These are phyloP conservation scores for Pantala flavescens DNA, from an alignment of 1,140 invertebrate genomes.

Conservation along the genomic window DNA sequence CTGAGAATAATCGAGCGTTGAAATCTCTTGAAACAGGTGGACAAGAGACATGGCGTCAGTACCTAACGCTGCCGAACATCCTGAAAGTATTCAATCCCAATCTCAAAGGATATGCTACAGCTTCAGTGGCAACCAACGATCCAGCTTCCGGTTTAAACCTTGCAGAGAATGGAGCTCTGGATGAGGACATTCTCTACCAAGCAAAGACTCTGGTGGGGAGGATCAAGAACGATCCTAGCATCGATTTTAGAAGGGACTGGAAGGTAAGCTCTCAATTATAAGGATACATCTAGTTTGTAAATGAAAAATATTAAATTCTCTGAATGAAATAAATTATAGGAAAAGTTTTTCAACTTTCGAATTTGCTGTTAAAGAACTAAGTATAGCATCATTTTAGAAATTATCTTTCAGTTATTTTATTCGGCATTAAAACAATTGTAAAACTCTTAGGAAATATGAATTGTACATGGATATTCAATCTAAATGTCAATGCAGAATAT, in stretches of 20 bases:
- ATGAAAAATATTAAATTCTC: too few relatives aligned
- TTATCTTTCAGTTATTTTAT: too few relatives aligned
- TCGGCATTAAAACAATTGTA: too few relatives aligned
- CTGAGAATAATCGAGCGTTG: too few relatives aligned
- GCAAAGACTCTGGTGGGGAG: conserved; percentile 52
- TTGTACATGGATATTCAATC: too few relatives aligned
- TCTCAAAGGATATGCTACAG: conserved; percentile 13
- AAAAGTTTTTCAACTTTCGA: too few relatives aligned
- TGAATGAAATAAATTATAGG: too few relatives aligned
- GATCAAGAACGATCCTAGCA: conserved; percentile 50
- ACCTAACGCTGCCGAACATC: conserved; percentile 23
- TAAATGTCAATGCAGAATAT: too few relatives aligned
- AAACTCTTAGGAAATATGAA: too few relatives aligned
- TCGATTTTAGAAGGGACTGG: conserved; percentile 59
- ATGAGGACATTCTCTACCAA: conserved; percentile 54
- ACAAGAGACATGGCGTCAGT: conserved; percentile 18
- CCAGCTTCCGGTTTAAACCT: conserved; percentile 52
- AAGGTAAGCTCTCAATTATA: conserved; percentile 43
- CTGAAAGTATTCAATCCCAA: conserved; percentile 23
- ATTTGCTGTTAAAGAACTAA: too few relatives aligned
- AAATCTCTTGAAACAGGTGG: conserved; percentile 18
- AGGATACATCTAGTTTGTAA: too few relatives aligned
- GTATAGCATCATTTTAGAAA: too few relatives aligned
- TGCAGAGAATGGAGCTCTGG: conserved; percentile 58
- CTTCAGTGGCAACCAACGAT: background rate